Evolutionary conservation across 1,140 invertebrate genomes (phyloP).

Genomic region (Drosophila serrata): DNA sequence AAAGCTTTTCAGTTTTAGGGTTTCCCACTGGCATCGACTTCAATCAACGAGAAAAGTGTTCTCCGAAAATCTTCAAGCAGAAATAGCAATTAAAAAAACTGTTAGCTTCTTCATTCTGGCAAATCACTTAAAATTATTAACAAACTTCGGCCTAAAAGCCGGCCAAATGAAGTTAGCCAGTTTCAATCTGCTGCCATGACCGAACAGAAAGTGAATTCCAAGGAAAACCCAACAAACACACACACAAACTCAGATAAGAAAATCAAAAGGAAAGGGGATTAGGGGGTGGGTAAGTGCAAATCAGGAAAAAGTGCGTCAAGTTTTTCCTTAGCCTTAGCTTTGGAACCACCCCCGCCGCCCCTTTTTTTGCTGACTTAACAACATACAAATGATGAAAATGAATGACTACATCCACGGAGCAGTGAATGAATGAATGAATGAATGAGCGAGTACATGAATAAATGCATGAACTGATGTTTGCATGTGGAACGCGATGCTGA

Average conservation of each 20-base stretch:
- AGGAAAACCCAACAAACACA: constrained; percentile 39
- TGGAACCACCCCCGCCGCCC: background rate
- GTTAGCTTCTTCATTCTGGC: constrained; percentile 51
- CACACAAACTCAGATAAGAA: constrained; percentile 53
- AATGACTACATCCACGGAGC: constrained; percentile 70
- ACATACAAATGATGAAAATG: constrained; percentile 83
- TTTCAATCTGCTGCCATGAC: constrained; percentile 45
- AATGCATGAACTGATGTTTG: constrained; percentile 78
- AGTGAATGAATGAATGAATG: constrained; percentile 48
- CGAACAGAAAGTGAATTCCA: constrained; percentile 24
- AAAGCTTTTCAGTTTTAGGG: background rate
- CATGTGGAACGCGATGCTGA: constrained; percentile 80
- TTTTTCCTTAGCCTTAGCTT: constrained; percentile 32
- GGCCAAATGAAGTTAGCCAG: constrained; percentile 33
- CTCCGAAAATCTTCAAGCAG: constrained; percentile 4
- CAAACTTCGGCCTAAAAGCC: constrained; percentile 51
- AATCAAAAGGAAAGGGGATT: constrained; percentile 51
- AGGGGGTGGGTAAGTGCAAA: constrained; percentile 62
- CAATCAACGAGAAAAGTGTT: constrained; percentile 29
- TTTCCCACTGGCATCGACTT: background rate
- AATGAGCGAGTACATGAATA: constrained; percentile 71
- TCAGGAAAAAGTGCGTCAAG: constrained; percentile 74
- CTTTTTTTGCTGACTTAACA: constrained; percentile 74
- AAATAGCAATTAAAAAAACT: constrained; percentile 65
- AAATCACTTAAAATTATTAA: constrained; percentile 79